Evolutionary conservation across 2,888 invertebrate species (phyloP), one percentile per base, ranked within the genome.

Genomic region (Xiphydria camelus): DNA sequence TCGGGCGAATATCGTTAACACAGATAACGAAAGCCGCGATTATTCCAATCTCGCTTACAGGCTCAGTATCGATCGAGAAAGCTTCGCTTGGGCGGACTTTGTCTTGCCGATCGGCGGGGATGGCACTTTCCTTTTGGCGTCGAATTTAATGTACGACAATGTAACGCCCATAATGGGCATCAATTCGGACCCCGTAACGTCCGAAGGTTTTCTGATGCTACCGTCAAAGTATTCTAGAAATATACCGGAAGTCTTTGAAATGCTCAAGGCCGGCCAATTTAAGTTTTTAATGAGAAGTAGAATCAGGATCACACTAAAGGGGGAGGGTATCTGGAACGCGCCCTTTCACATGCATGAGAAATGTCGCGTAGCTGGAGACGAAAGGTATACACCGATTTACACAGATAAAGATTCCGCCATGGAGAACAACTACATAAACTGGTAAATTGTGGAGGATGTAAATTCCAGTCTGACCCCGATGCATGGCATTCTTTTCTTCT

Each of bases 101-200:
- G 82, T 94, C 41, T 80, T 93, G 1, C 90, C 92, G 0, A 86
- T 89, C 41, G 98, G 98, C 4, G 99, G 99, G 0, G 99, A 99
- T 76, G 99, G 99, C 0, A 99, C 98, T 2, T 99, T 95, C 77
- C 82, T 99, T 20, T 78, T 97, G 61, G 94, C 95, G 0, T 94
- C 98, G 4, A 92, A 90, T 66, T 85, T 87, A 73, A 86, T 96
- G 17, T 78, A 80, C 41, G 82, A 87, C 58, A 79, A 77, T 64
- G 82, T 84, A 53, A 96, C 92, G 66, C 94, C 96, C n/a, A 89
- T 99, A 45, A 86, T 99, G 61, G 98, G 98, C 0, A 90, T 99
- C 62, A 99, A 99, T 78, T 97, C 97, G 12, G 92, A 97, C 69
- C 96, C 97, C 0, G 83, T 84, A 60, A 85, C 90, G 59, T 98